Evolutionary conservation across 2,888 invertebrate genomes (phyloP), one percentile per base, ranked within the genome.

Genomic region (Platycheirus rosarum): DNA sequence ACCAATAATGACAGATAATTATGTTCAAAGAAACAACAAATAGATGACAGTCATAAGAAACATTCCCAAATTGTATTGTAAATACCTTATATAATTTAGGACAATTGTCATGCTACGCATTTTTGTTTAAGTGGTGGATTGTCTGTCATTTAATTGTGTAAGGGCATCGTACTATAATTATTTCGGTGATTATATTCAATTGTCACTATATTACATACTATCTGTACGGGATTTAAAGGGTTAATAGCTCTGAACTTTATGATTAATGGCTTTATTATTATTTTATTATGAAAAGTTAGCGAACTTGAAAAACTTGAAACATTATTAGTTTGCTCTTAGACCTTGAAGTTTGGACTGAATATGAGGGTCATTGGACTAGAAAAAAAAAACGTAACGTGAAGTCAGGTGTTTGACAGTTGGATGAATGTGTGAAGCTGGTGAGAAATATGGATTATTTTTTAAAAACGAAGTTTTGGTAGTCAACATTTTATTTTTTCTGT

Each of bases 131-230:
- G 55, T 51, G 42, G 48, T 29, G 26, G 2, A 16, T 69, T 32
- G n/a, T 14, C 7, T 1, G 14, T 29, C 4, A 18, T 5, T 49
- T 51, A 42, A 42, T 42, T n/a, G 1, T 4, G 16, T 48, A 51
- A 44, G 78, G 60, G 26, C 68, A 79, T 74, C 68, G 78, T 48
- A 51, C 78, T 40, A 55, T 63, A 32, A 68, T 66, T 62, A 66
- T 48, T 44, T 37, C 7, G 32, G 48, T 65, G 42, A 70, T 60
- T 73, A 60, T 16, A 60, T 53, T 73, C 20, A 68, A 62, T 40
- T 62, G 23, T 40, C 60, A 29, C 40, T 62, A 18, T 9, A 40
- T n/a, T n/a, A n/a, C n/a, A n/a, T n/a, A n/a, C n/a, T n/a, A n/a
- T n/a, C n/a, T 6, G 14, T 23, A 68, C 26, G 65, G 44, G 60